These are phyloP conservation scores for Marisa cornuarietis DNA, from an alignment of 1,140 invertebrate genomes.

Conservation along the genomic window DNA sequence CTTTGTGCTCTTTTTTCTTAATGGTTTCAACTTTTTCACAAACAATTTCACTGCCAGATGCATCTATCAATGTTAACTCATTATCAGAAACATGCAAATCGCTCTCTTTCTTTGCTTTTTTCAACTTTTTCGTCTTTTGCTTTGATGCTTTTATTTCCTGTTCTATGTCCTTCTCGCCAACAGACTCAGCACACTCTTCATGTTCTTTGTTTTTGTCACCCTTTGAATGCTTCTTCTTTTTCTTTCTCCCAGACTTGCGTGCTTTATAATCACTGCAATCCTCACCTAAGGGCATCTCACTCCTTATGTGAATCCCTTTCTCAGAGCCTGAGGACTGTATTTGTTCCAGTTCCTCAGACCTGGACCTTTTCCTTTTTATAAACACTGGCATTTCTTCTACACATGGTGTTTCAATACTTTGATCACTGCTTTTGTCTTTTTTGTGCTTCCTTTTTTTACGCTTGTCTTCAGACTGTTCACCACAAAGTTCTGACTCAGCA, in stretches of 20 bases:
- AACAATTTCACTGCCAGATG: neutral
- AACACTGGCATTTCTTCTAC: neutral
- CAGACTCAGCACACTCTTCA: neutral
- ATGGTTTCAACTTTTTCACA: neutral
- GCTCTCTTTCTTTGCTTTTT: neutral
- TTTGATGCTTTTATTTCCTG: neutral
- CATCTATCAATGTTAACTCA: neutral
- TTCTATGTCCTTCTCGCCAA: neutral
- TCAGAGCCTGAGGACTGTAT: neutral
- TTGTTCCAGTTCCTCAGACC: neutral
- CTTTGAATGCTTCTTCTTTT: constrained; percentile 7
- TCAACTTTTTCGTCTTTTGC: constrained; percentile 11
- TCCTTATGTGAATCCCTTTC: neutral
- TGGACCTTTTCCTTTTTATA: neutral
- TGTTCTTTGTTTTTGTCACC: constrained; percentile 1
- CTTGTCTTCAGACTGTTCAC: neutral
- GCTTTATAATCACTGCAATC: neutral
- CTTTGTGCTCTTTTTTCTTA: constrained; percentile 11
- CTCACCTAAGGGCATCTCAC: neutral
- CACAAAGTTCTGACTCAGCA: no score
- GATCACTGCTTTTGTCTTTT: neutral
- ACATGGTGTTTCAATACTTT: neutral
- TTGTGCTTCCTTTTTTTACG: constrained; percentile 10
- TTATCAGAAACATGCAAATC: neutral
- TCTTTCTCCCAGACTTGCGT: neutral